A percentile compares a stretch with the other conserved stretches of the same genome.
These are phyloP conservation scores for Helicoverpa zea DNA, from an alignment of 1,140 invertebrate species.

Conservation along the genomic window DNA sequence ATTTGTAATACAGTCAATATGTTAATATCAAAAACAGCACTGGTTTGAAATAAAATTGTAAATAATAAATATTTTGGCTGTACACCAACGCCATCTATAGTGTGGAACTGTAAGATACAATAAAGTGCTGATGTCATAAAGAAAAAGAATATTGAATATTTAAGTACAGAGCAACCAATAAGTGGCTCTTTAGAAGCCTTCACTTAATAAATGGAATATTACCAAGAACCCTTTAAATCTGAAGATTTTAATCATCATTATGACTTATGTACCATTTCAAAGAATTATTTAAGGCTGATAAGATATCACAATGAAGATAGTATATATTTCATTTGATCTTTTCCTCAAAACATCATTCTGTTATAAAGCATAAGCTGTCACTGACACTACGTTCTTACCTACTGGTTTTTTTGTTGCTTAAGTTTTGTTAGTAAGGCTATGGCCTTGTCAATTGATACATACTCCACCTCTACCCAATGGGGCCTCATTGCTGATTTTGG, in stretches of 20 bases:
- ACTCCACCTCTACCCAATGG: conserved; percentile 60
- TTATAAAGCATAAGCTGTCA: too few relatives aligned
- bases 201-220: neutral
- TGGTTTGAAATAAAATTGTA: neutral
- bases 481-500: conserved; percentile 55
- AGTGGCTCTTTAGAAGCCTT: neutral
- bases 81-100: conserved; percentile 27
- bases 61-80: neutral
- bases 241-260: neutral
- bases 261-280: neutral
- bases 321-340: neutral
- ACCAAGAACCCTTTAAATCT: conserved; percentile 10
- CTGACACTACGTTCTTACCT: too few relatives aligned
- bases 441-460: conserved; percentile 56
- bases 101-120: conserved; percentile 2
- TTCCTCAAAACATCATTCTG: neutral
- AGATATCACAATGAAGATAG: conserved; percentile 12
- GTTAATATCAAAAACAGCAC: neutral
- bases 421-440: conserved; percentile 48
- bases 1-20: too few relatives aligned
- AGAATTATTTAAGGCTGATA: neutral
- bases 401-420: conserved; percentile 32
- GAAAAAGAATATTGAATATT: neutral
- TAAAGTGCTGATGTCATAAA: conserved; percentile 34
- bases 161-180: neutral